phyloP scores from a whole-genome alignment of 2,113 vertebrate species.

The Boleophthalmus pectinirostris region DNA sequence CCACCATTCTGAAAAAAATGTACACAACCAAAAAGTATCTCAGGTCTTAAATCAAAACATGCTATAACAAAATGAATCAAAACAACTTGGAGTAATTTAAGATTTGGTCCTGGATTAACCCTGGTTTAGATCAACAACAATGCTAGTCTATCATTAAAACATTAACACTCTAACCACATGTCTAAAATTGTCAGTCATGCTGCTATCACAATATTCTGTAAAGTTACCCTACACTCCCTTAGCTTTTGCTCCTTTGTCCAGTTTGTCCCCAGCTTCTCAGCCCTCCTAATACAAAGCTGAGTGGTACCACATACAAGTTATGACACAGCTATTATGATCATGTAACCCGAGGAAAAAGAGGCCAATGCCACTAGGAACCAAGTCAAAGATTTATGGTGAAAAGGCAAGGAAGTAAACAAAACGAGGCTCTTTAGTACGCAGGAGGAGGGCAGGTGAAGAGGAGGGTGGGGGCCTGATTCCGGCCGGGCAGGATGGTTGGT shows the following conservation, averaged over 20 bases:
- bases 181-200: background rate
- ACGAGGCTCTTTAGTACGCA: slow-evolving; percentile 61
- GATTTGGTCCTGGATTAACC: background rate
- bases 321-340: slow-evolving; percentile 61
- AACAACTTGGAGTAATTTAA: background rate
- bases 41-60: background rate
- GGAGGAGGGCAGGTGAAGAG: slow-evolving; percentile 21
- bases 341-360: slow-evolving; percentile 62
- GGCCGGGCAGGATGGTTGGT: slow-evolving; percentile 71
- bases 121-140: background rate
- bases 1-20: slow-evolving; percentile 1
- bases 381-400: slow-evolving; percentile 65
- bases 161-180: background rate
- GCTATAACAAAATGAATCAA: background rate
- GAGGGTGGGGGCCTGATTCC: slow-evolving; percentile 48
- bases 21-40: slow-evolving; percentile 6
- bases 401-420: slow-evolving; percentile 72
- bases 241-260: slow-evolving; percentile 73
- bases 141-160: background rate
- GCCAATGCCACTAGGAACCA: slow-evolving; percentile 53
- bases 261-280: slow-evolving; percentile 37
- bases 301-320: slow-evolving; percentile 43
- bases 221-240: slow-evolving; percentile 5
- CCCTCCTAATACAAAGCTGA: slow-evolving; percentile 31
- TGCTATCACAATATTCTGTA: slow-evolving; percentile 11